A percentile compares a stretch with the other conserved stretches of the same genome.
Conservation (phyloP, 35 echinoderm and acorn worm genomes). For the Eucidaris tribuloides region DNA sequence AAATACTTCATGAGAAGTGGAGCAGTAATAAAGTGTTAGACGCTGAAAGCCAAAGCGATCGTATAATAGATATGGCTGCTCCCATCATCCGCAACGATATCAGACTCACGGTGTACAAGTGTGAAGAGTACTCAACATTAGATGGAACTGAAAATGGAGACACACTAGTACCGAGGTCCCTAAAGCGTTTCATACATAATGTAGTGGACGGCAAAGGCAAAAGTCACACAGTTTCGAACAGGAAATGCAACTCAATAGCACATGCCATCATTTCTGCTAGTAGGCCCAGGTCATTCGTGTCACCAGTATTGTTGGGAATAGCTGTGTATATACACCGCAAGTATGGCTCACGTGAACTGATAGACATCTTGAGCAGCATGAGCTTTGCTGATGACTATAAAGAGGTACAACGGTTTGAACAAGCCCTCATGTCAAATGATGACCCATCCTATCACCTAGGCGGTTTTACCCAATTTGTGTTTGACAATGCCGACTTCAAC, state of each 20-base stretch:
- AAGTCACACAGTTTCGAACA: slow-evolving; percentile 25
- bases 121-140: neutral
- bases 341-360: no score
- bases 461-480: slow-evolving; percentile 32
- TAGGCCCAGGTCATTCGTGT: slow-evolving; percentile 8
- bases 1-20: no score
- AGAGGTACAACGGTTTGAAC: slow-evolving; percentile 34
- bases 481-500: slow-evolving; percentile 51
- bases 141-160: neutral
- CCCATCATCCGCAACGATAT: slow-evolving; percentile 7
- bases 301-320: slow-evolving; percentile 8
- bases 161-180: neutral
- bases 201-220: slow-evolving; percentile 19
- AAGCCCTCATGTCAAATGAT: no score
- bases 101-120: slow-evolving; percentile 12
- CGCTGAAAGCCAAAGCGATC: no score
- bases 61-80: slow-evolving; percentile 32
- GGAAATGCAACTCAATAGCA: slow-evolving; percentile 18
- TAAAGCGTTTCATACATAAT: neutral
- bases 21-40: no score
- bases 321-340: slow-evolving; percentile 29
- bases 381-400: slow-evolving; percentile 14
- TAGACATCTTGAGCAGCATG: no score
- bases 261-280: slow-evolving; percentile 27
- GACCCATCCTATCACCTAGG: slow-evolving; percentile 9